phyloP scores from a whole-genome alignment of 2,113 vertebrate species.

The Anarrhichthys ocellatus region DNA sequence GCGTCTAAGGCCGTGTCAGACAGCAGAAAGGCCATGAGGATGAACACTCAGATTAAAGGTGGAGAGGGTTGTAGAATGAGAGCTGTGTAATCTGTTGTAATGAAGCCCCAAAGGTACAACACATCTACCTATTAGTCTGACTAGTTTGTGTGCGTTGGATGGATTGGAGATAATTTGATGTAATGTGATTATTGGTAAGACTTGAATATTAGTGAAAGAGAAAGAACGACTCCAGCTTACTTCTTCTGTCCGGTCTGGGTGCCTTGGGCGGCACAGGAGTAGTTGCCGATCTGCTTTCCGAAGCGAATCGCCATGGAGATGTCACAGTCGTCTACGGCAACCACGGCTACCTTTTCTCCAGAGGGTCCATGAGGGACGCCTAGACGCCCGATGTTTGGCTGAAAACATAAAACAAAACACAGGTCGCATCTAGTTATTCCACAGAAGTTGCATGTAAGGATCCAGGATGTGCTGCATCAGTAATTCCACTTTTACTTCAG shows the following conservation, averaged over 20 bases:
- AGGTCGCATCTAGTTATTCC: background rate
- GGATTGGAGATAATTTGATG: background rate
- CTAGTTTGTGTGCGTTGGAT: background rate
- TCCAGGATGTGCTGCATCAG: background rate
- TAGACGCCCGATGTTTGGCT: conserved; percentile 94
- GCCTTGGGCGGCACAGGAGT: conserved; percentile 95
- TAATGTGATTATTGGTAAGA: background rate
- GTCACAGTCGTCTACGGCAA: conserved; percentile 95
- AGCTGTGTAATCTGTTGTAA: conserved; percentile 43
- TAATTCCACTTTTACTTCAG: background rate
- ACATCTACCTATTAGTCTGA: conserved; percentile 20
- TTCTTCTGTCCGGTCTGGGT: conserved; percentile 97
- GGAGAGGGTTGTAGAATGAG: background rate
- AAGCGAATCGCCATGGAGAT: conserved; percentile 94
- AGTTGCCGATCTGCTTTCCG: conserved; percentile 90
- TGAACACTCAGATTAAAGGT: conserved; percentile 39
- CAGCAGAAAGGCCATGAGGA: conserved; percentile 10
- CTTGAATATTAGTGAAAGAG: background rate
- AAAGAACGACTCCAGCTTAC: conserved; percentile 79
- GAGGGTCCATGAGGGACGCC: conserved; percentile 95
- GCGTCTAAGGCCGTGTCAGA: conserved; percentile 25
- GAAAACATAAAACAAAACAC: conserved; percentile 42
- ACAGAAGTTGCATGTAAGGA: background rate
- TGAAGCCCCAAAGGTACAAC: conserved; percentile 6
- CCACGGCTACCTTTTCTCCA: conserved; percentile 94